Percentiles rank a stretch among this genome's conserved stretches.
These are phyloP conservation scores for Lagorchestes hirsutus DNA, from an alignment of 2,797 vertebrate genomes.

Conservation along the genomic window DNA sequence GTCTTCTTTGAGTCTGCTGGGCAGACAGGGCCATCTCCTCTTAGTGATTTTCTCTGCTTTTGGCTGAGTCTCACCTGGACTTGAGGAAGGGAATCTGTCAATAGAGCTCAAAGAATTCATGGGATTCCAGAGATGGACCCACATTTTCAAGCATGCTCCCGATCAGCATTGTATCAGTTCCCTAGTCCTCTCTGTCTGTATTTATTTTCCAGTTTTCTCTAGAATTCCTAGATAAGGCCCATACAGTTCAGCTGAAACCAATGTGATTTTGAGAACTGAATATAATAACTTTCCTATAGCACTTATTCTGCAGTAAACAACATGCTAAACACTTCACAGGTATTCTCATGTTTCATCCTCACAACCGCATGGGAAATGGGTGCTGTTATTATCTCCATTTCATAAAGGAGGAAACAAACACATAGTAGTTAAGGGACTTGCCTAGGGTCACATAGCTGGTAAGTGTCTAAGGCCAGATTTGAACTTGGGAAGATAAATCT, in stretches of 20 bases:
- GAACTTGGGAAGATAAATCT: not conserved
- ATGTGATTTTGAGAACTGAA: not conserved
- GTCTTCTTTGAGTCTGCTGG: not conserved
- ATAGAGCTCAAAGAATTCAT: not conserved
- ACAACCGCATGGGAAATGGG: not conserved
- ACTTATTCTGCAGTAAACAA: not conserved
- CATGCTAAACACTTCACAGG: not conserved
- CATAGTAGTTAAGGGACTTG: not conserved
- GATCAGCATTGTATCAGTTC: not conserved
- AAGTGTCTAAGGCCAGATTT: not conserved
- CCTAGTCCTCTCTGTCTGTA: not conserved
- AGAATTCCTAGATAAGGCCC: not conserved
- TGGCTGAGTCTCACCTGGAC: not conserved
- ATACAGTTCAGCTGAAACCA: not conserved
- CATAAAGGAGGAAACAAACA: not conserved
- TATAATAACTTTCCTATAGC: not conserved
- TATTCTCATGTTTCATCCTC: not conserved
- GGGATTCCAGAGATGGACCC: not conserved
- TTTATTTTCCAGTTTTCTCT: not conserved
- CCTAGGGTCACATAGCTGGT: not conserved
- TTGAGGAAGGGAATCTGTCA: not conserved
- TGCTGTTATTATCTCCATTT: not conserved
- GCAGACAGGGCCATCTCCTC: not conserved
- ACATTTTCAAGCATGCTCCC: not conserved
- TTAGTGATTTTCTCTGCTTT: not conserved